A percentile compares a stretch with the other conserved stretches of the same genome.
Conservation (phyloP, 2,888 invertebrate species). For the Scaptomyza flava region DNA sequence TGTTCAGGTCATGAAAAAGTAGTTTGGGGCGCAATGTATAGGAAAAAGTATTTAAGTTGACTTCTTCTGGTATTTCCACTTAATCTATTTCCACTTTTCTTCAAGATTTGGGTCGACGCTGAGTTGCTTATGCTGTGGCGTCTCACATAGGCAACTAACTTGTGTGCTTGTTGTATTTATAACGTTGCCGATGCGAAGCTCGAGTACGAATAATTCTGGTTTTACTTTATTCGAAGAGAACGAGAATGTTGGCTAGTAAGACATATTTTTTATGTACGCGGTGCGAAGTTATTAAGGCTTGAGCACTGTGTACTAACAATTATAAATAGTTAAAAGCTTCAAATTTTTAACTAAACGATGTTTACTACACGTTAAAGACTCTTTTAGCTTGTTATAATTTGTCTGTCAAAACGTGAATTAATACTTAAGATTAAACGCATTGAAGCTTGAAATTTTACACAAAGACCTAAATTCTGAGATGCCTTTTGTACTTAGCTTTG, state of each 20-base stretch:
- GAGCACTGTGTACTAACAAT: conserved; percentile 2
- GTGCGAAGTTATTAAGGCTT: neutral
- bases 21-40: neutral
- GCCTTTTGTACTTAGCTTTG: too few species aligned
- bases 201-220: conserved; percentile 10
- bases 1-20: neutral
- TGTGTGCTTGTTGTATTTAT: conserved; percentile 6
- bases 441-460: too few species aligned
- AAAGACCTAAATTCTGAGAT: too few species aligned
- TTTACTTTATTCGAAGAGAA: neutral
- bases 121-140: neutral
- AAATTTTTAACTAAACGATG: conserved; percentile 1
- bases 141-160: neutral
- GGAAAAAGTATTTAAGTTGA: neutral
- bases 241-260: neutral
- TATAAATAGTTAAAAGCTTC: conserved; percentile 8
- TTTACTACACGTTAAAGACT: conserved; percentile 1
- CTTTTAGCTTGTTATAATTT: too few species aligned
- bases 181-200: conserved; percentile 4
- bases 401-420: neutral
- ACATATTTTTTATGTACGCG: neutral
- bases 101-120: neutral
- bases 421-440: neutral
- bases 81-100: neutral
- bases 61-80: neutral